Base-by-base conservation (phyloP, 2,797 vertebrate species). In the Percopsis omiscomaycus region DNA sequence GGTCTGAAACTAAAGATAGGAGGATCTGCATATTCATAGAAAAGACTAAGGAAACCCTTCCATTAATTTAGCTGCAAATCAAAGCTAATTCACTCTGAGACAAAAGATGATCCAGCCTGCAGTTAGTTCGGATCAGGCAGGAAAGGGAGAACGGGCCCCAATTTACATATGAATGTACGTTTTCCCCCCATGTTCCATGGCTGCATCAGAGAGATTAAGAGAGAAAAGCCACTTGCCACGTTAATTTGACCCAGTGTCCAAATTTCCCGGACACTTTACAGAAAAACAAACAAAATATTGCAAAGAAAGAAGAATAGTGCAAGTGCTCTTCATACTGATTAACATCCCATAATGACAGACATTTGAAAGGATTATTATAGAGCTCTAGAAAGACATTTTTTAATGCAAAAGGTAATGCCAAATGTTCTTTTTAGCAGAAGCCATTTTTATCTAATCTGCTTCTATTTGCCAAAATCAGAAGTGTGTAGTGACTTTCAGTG, bases 101-200 rank as follows among this genome's bases (percentile, higher is more conserved):
- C 86, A 88, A 84, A 88, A 78, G 83, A 79, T 64, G 71, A 77
- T 73, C 16, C 55, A 69, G 77, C 73, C 74, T n/a, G 12, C 74
- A 86, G 81, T 74, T 44, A 68, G 71, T 64, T 84, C 73, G 71
- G 71, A 79, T 66, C 62, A 74, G 64, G 70, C 66, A 73, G 74
- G 78, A 77, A 77, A 78, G 54, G 57, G 79, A 82, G 79, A 81
- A 50, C 81, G n/a, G 66, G 75, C 68, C 52, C 56, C 75, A 42
- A 89, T 90, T 89, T 87, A 69, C 86, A 89, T 87, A 88, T 89
- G 86, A 90, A 91, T 87, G 76, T 76, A 78, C 56, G 61, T 79
- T 74, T 79, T 77, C 69, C 61, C 6, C 45, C 71, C 70, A 59
- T 78, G 66, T 72, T 84, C 15, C 47, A 79, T 62, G 82, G 78